Evolutionary conservation across 2,113 vertebrate species (phyloP), one percentile per base, ranked within the genome.

Genomic region (Procavia capensis): DNA sequence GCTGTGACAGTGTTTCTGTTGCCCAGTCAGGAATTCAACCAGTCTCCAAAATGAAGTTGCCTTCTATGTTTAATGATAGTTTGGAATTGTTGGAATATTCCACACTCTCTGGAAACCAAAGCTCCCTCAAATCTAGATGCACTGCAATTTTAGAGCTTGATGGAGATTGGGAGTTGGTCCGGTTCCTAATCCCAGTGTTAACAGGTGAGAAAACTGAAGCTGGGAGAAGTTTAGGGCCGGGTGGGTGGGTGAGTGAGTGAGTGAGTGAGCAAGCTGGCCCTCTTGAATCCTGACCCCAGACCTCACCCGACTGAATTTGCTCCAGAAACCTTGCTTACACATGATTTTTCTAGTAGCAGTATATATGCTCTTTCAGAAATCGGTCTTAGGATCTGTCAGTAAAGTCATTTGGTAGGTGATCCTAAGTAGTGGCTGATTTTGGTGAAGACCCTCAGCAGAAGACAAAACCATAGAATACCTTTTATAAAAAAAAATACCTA

Each of bases 261-360:
- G 7, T 31, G 81, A 45, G 2, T 29, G 13, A 76, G 47, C 88
- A 14, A 84, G 14, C 25, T 59, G 36, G 22, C 47, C 5, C 14
- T 81, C 59, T 50, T 61, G n/a, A 68, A 19, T 57, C 45, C 72
- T 61, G 66, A 72, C 29, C 41, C 20, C 72, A 43, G 76, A 80
- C 27, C 25, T 29, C 25, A 31, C 59, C 88, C 87, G 54, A 10
- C 59, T 39, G 31, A 76, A 61, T 68, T 68, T 74, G 45, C 90
- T 88, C 74, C 85, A 92, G 81, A 93, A 90, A 79, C 81, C 64
- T 91, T 92, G 66, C 76, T 94, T 82, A 63, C 83, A 54, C 24
- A 3, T 36, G 6, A 6, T 61, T 36, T 81, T 68, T 78, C 29
- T 27, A 82, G 50, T 80, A 84, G 47, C 66, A 85, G 61, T 84